A percentile compares a stretch with the other conserved stretches of the same genome.
These are phyloP conservation scores for Paracentrotus lividus DNA, from an alignment of 53 echinoderm and acorn worm genomes.

Conservation along the genomic window DNA sequence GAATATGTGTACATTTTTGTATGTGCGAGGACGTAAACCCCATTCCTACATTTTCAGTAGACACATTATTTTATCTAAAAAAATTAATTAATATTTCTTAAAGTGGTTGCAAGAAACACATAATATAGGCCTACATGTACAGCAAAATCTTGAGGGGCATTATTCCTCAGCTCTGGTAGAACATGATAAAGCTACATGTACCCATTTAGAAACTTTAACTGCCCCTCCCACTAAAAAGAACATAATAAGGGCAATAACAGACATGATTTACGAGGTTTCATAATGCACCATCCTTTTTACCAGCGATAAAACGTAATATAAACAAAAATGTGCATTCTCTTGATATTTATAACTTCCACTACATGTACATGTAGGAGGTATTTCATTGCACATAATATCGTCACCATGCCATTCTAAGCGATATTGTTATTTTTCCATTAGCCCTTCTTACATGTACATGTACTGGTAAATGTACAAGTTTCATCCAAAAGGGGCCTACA, in stretches of 20 bases:
- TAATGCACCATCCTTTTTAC: constrained; percentile 11
- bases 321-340: not conserved
- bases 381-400: too few species aligned
- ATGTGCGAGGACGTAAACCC: not conserved
- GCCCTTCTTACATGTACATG: too few species aligned
- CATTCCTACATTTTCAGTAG: not conserved
- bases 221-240: not conserved
- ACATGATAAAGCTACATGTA: not conserved
- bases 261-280: not conserved
- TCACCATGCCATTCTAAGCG: too few species aligned
- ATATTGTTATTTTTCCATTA: too few species aligned
- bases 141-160: not conserved
- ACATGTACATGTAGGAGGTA: not conserved
- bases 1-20: too few species aligned
- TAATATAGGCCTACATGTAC: not conserved
- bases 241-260: not conserved
- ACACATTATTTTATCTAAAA: not conserved
- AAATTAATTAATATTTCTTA: not conserved
- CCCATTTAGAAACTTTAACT: too few species aligned
- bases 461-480: too few species aligned
- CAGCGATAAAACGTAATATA: not conserved
- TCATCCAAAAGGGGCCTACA: too few species aligned
- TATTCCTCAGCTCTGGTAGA: not conserved
- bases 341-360: not conserved
- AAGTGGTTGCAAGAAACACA: not conserved